A percentile compares a stretch with the other conserved stretches of the same genome.
Conservation (phyloP, 2,113 vertebrate species). For the Phylloscopus whistleri region DNA sequence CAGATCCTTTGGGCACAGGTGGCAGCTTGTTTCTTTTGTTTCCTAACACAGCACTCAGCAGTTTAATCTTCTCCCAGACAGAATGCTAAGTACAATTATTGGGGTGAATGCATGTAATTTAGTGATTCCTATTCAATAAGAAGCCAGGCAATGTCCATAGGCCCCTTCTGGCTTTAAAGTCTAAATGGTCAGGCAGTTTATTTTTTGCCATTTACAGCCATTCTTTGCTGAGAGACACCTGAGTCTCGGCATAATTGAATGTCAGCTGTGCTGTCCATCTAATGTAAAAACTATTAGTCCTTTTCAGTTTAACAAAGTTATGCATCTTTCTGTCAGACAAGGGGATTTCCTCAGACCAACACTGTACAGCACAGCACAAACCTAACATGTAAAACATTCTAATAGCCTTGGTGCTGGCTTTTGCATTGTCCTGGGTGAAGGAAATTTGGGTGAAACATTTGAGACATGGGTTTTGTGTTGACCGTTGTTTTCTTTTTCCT, state of each 20-base stretch:
- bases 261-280: background rate
- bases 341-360: background rate
- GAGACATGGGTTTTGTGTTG: background rate
- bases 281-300: background rate
- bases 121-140: background rate
- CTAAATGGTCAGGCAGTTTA: background rate
- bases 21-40: background rate
- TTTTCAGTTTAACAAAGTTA: background rate
- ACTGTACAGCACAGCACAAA: background rate
- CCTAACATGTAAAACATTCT: background rate
- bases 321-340: background rate
- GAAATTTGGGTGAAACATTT: background rate
- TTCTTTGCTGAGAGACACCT: background rate
- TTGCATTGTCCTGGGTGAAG: background rate
- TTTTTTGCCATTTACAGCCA: background rate
- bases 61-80: background rate
- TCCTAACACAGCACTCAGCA: background rate
- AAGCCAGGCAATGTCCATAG: background rate
- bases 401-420: background rate
- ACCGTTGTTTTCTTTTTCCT: background rate
- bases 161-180: background rate
- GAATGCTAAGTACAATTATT: background rate
- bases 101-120: background rate
- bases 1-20: background rate
- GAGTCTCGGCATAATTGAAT: background rate